Conservation (phyloP, 2,888 invertebrate genomes). For the Kuschelorhynchus macadamiae region DNA sequence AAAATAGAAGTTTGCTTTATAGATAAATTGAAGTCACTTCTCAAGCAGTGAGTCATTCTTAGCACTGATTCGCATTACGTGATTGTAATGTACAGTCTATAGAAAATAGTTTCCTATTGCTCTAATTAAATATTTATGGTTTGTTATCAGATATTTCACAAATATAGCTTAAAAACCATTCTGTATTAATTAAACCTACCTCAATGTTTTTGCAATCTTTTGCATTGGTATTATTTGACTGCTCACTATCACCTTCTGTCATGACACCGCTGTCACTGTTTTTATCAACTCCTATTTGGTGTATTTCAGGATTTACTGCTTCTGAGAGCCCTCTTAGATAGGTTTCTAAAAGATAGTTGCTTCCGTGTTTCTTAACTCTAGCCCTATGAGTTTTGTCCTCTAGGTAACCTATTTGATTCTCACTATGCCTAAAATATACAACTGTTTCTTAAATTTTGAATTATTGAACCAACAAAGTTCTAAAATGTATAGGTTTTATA, state of each 20-base stretch:
- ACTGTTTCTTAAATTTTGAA: background rate
- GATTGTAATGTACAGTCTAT: too few relatives aligned
- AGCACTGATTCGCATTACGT: too few relatives aligned
- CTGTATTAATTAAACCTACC: too few relatives aligned
- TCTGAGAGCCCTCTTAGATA: slow-evolving; percentile 76
- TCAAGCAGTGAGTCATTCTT: too few relatives aligned
- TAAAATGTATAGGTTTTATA: too few relatives aligned
- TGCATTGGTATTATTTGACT: slow-evolving; percentile 63
- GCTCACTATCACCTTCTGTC: slow-evolving; percentile 76
- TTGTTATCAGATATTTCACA: too few relatives aligned
- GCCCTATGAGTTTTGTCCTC: slow-evolving; percentile 84
- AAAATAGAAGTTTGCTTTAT: too few relatives aligned
- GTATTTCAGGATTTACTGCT: slow-evolving; percentile 66
- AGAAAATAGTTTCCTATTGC: too few relatives aligned
- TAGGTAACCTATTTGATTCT: slow-evolving; percentile 83
- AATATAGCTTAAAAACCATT: too few relatives aligned
- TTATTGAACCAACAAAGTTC: too few relatives aligned
- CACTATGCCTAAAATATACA: slow-evolving; percentile 67
- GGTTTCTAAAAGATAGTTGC: slow-evolving; percentile 84
- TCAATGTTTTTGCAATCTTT: slow-evolving; percentile 62
- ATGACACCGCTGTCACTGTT: slow-evolving; percentile 81
- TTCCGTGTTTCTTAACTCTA: slow-evolving; percentile 81
- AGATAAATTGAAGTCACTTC: too few relatives aligned
- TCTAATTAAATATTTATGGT: too few relatives aligned
- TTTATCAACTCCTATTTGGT: slow-evolving; percentile 72